Evolutionary conservation across 2,888 invertebrate genomes (phyloP), one percentile per base, ranked within the genome.

Genomic region (Lasioglossum calceatum): DNA sequence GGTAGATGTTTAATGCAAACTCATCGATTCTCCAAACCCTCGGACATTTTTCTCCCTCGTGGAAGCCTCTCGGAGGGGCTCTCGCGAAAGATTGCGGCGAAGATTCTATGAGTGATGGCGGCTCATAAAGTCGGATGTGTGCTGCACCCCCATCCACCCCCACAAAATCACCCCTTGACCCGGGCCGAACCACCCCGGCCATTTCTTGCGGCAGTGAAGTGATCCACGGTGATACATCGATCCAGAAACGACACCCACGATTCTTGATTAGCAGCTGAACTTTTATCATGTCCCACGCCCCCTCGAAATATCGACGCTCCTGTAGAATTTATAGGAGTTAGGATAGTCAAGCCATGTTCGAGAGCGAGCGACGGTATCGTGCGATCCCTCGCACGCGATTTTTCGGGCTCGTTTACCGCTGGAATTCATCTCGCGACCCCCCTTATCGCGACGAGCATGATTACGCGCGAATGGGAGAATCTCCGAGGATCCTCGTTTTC

Each of bases 71-170:
- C 89, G 80, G 74, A 82, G 89, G 85, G 85, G 86, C 83, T 89
- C 82, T 77, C 87, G 87, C 91, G 87, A 90, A 92, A 94, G 93
- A 93, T 94, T 91, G 91, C 91, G 89, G 89, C 91, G 90, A 92
- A 93, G 93, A 93, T 92, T 94, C 92, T 93, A 94, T 94, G 94
- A 94, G 89, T 84, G 93, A 94, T 94, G 93, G 92, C 81, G 89
- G 78, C 92, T 91, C 90, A 90, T 91, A 91, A 93, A 92, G 91
- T 92, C 88, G 88, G 84, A 89, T 89, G 86, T 89, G 88, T 87
- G 42, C 75, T 75, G 74, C 82, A 67, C 79, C 80, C 47, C 79
- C 71, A 14, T 27, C 14, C 42, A 70, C 39, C 86, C 82, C 67
- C 79, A 79, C 75, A 70, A 76, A 87, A 82, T 78, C 85, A 85